Evolutionary conservation across 2,797 vertebrate species (phyloP).

Genomic region (Anguilla pacifica): DNA sequence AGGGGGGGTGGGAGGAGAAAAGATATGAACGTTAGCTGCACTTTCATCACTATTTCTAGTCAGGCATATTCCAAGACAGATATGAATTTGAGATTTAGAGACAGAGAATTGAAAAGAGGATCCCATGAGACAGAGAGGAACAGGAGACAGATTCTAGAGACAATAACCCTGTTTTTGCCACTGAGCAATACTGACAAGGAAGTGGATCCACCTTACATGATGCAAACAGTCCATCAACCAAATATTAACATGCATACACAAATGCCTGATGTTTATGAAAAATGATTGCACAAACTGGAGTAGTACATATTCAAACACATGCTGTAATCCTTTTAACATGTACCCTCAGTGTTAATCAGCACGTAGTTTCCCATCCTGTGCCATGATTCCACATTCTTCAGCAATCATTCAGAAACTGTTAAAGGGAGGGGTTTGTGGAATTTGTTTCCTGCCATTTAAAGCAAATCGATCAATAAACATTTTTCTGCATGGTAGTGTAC

Average conservation of each 20-base stretch:
- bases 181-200: background rate
- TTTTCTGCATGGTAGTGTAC: background rate
- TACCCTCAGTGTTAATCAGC: background rate
- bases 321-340: background rate
- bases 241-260: background rate
- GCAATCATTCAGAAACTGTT: background rate
- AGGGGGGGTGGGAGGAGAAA: conserved; percentile 4
- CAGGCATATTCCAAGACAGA: background rate
- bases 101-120: background rate
- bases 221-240: background rate
- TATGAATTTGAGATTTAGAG: background rate
- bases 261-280: background rate
- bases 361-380: background rate
- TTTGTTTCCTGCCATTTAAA: background rate
- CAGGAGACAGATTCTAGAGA: background rate
- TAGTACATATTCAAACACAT: background rate
- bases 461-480: background rate
- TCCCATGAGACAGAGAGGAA: background rate
- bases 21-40: background rate
- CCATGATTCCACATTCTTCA: background rate
- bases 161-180: background rate
- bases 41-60: conserved; percentile 11
- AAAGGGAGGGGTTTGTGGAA: background rate
- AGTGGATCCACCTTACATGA: background rate
- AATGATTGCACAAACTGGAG: background rate